Percentiles rank a stretch among this genome's conserved stretches.
Evolutionary conservation across 2,113 vertebrate genomes (phyloP).

Genomic region (Gallinago undulata): DNA sequence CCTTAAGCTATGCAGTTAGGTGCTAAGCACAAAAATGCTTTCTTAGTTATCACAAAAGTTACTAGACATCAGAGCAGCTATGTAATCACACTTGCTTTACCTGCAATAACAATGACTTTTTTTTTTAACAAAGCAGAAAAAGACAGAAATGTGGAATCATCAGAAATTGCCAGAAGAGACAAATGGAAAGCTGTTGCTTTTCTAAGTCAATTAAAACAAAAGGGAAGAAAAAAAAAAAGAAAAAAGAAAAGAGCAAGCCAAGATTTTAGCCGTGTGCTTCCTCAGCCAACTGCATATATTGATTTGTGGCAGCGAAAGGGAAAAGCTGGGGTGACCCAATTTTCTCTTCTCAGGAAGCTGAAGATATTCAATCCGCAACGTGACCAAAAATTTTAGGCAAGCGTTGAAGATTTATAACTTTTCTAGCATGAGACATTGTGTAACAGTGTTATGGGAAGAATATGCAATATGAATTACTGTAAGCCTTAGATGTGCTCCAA

Average conservation of each 20-base stretch:
- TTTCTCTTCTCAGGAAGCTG: not conserved
- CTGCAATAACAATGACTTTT: not conserved
- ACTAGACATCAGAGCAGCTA: not conserved
- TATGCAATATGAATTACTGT: not conserved
- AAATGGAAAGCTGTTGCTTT: not conserved
- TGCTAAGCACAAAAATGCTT: not conserved
- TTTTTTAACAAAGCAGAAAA: not conserved
- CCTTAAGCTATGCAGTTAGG: not conserved
- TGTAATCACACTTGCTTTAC: not conserved
- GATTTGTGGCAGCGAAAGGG: not conserved
- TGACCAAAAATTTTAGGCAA: not conserved
- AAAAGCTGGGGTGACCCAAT: not conserved
- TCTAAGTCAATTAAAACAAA: constrained; percentile 7
- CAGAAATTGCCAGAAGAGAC: not conserved
- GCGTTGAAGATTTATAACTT: not conserved
- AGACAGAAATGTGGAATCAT: not conserved
- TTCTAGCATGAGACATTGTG: not conserved
- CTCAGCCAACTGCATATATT: constrained; percentile 4
- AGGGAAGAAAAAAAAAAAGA: not conserved
- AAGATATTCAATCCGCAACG: not conserved
- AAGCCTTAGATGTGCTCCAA: not conserved
- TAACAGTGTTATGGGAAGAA: not conserved
- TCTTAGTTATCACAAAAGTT: not conserved
- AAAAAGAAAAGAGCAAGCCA: not conserved
- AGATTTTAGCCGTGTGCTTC: not conserved